Percentiles rank a stretch among this genome's conserved stretches.
phyloP scores from a whole-genome alignment of 1,140 invertebrate species.

The Maconellicoccus hirsutus region DNA sequence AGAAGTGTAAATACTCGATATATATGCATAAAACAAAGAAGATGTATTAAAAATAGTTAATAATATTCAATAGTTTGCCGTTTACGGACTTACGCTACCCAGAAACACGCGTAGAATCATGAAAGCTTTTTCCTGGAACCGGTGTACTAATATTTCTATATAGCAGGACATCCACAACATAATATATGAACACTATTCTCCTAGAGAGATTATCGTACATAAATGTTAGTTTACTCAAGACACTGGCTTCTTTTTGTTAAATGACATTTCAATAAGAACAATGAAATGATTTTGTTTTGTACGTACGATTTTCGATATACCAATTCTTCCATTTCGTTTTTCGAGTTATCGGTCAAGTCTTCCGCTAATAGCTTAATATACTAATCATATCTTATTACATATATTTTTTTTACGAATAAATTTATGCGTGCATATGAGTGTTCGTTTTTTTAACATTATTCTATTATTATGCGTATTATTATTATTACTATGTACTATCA shows the following conservation, averaged over 20 bases:
- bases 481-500: too few species aligned
- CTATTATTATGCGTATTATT: too few species aligned
- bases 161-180: background rate
- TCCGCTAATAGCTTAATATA: too few species aligned
- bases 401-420: too few species aligned
- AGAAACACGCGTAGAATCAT: background rate
- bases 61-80: slow-evolving; percentile 2
- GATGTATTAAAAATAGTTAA: background rate
- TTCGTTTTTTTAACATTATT: too few species aligned
- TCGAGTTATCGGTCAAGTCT: too few species aligned
- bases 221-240: slow-evolving; percentile 10
- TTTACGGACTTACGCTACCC: slow-evolving; percentile 12
- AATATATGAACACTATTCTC: slow-evolving; percentile 7
- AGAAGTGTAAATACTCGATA: too few species aligned
- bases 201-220: slow-evolving; percentile 10
- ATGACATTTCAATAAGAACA: slow-evolving; percentile 6
- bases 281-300: slow-evolving; percentile 12
- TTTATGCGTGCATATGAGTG: too few species aligned
- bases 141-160: background rate
- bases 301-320: background rate
- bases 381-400: too few species aligned
- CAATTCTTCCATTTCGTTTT: too few species aligned
- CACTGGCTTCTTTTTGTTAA: background rate
- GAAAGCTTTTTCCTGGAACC: background rate
- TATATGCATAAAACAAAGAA: too few species aligned